phyloP scores from a whole-genome alignment of 2,888 invertebrate species.

The Metellina segmentata region DNA sequence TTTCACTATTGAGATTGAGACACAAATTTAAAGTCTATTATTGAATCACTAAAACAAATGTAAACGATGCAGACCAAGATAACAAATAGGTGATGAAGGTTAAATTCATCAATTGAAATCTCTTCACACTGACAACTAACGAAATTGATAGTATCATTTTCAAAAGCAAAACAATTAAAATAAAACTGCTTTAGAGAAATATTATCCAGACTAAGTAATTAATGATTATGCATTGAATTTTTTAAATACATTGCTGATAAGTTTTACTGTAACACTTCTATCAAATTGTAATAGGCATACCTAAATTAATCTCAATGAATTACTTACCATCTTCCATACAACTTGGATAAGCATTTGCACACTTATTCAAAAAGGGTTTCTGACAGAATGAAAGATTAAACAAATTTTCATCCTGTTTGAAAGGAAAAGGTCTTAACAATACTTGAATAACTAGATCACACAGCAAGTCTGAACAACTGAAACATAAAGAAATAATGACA shows the following conservation, averaged over 20 bases:
- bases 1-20: too few relatives aligned
- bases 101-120: too few relatives aligned
- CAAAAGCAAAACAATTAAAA: not conserved
- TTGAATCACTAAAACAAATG: too few relatives aligned
- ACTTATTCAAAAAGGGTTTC: conserved; percentile 26
- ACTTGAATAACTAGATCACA: conserved; percentile 55
- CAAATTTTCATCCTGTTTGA: not conserved
- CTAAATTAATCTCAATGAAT: too few relatives aligned
- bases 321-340: conserved; percentile 40
- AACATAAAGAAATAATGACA: conserved; percentile 66
- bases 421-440: conserved; percentile 37
- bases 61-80: too few relatives aligned
- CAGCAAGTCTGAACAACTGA: conserved; percentile 48
- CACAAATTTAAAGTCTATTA: too few relatives aligned
- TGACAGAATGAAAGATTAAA: not conserved
- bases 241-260: not conserved
- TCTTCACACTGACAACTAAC: too few relatives aligned
- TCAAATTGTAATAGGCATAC: too few relatives aligned
- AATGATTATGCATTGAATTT: not conserved
- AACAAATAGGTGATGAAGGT: too few relatives aligned
- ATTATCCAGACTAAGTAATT: not conserved
- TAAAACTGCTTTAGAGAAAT: not conserved
- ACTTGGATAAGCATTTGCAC: conserved; percentile 44
- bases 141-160: too few relatives aligned
- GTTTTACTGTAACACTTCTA: too few relatives aligned